These are phyloP conservation scores for Felis chaus DNA, from an alignment of 2,113 vertebrate genomes.

Conservation along the genomic window DNA sequence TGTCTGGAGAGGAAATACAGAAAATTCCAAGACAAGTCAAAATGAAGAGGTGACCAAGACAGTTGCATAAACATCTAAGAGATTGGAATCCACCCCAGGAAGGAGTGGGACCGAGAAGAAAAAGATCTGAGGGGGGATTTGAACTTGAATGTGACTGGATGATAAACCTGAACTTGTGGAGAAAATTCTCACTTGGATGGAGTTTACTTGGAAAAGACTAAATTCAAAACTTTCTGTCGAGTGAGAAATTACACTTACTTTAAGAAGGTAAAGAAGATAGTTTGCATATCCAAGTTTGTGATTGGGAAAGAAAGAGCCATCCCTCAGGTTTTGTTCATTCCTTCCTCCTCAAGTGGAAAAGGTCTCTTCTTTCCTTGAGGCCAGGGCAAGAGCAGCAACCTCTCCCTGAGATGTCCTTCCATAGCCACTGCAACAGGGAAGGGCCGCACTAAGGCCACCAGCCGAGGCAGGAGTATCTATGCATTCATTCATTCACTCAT, in stretches of 20 bases:
- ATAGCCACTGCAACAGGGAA: background rate
- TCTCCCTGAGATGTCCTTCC: background rate
- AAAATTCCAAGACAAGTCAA: background rate
- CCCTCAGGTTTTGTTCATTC: background rate
- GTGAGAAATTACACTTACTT: constrained; percentile 27
- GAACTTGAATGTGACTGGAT: constrained; percentile 47
- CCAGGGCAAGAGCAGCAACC: background rate
- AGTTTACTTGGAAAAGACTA: constrained; percentile 51
- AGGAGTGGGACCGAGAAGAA: background rate
- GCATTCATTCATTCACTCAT: background rate
- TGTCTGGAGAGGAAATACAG: background rate
- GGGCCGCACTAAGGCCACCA: background rate
- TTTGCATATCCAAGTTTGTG: background rate
- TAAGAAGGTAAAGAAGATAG: background rate
- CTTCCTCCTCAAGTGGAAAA: background rate
- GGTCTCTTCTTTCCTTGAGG: background rate
- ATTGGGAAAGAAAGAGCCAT: background rate
- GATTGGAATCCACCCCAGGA: background rate
- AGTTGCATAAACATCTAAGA: background rate
- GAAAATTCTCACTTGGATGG: constrained; percentile 15
- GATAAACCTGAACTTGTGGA: constrained; percentile 19
- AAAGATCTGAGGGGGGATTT: constrained; percentile 20
- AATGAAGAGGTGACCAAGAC: background rate
- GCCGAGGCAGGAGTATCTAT: background rate
- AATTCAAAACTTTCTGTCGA: constrained; percentile 41